Evolutionary conservation across 2,888 invertebrate genomes (phyloP).

Genomic region (Ophioninae sp.): DNA sequence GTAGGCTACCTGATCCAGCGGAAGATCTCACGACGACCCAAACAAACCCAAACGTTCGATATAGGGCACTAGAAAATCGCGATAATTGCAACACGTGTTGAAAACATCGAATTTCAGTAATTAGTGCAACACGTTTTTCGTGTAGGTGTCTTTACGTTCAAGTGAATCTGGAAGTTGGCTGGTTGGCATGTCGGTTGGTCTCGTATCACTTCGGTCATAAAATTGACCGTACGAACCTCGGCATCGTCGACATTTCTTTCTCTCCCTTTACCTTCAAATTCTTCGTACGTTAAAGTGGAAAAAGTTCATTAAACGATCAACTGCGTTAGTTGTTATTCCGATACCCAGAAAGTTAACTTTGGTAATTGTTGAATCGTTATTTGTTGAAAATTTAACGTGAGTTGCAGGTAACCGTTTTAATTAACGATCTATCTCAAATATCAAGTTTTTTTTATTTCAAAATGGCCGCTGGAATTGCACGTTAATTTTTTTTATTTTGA

Average conservation of each 20-base stretch:
- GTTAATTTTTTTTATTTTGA: too few species aligned
- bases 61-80: neutral
- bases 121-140: neutral
- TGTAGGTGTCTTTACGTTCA: neutral
- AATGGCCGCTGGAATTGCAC: too few species aligned
- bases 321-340: too few species aligned
- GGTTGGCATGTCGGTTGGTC: neutral
- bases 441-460: too few species aligned
- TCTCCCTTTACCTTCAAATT: neutral
- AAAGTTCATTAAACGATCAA: too few species aligned
- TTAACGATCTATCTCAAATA: too few species aligned
- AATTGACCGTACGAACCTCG: constrained; percentile 20
- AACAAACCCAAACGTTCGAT: too few species aligned
- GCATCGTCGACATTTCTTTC: constrained; percentile 23
- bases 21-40: neutral
- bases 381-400: too few species aligned
- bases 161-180: neutral
- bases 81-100: neutral
- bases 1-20: constrained; percentile 10
- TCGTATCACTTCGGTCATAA: neutral
- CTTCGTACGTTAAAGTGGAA: too few species aligned
- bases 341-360: too few species aligned
- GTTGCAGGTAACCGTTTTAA: too few species aligned
- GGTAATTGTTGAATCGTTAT: too few species aligned
- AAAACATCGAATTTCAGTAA: neutral